Evolutionary conservation across 2,797 vertebrate species (phyloP).

Genomic region (Odontamblyopus rebecca): DNA sequence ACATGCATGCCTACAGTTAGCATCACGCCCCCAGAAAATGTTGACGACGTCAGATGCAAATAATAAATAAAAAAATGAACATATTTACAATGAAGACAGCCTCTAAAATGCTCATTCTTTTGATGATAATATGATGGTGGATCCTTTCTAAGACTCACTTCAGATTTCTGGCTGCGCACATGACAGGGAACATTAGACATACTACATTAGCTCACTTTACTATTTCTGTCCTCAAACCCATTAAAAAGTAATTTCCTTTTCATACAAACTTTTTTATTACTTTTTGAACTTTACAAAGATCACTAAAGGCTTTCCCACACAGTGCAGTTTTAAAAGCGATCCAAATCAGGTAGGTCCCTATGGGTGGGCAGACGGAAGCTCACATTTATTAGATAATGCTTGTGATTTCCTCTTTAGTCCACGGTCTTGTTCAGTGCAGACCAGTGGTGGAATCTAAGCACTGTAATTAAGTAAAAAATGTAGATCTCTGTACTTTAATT

Average conservation of each 20-base stretch:
- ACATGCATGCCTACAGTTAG: too few species aligned
- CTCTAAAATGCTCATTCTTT: background rate
- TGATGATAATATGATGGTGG: background rate
- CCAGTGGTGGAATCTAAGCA: too few species aligned
- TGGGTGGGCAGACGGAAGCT: constrained; percentile 47
- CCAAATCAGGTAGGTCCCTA: constrained; percentile 27
- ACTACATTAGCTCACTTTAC: constrained; percentile 8
- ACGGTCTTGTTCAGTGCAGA: constrained; percentile 27
- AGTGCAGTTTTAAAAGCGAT: constrained; percentile 20
- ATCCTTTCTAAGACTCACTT: background rate
- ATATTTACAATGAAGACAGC: background rate
- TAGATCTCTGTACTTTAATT: too few species aligned
- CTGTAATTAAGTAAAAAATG: too few species aligned
- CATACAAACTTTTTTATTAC: constrained; percentile 13
- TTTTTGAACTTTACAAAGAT: constrained; percentile 6
- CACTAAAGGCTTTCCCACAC: constrained; percentile 6
- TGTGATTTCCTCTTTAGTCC: constrained; percentile 42
- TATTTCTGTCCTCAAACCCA: background rate
- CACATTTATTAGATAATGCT: constrained; percentile 29
- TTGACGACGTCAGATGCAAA: too few species aligned
- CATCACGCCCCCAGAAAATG: too few species aligned
- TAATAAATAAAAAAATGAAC: background rate
- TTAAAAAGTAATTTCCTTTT: constrained; percentile 15
- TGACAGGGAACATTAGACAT: constrained; percentile 3
- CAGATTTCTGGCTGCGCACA: background rate